Evolutionary conservation across 1,140 invertebrate genomes (phyloP).

Genomic region (Pomacea maculata): DNA sequence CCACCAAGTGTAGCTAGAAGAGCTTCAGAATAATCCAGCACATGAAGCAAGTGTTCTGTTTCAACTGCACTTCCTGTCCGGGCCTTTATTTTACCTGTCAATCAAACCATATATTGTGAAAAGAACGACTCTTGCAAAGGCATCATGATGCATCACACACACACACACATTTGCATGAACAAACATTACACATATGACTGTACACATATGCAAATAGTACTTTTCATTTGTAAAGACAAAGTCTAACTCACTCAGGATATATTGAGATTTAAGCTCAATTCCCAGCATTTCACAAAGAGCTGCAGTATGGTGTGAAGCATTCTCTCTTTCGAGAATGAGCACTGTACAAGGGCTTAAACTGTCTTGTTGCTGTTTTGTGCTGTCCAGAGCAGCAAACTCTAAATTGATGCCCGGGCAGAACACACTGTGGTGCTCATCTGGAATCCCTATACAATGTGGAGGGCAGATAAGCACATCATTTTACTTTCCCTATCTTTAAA

Average conservation of each 20-base stretch:
- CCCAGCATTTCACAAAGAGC: constrained; percentile 60
- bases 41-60: constrained; percentile 54
- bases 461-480: not conserved
- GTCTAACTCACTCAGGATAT: constrained; percentile 41
- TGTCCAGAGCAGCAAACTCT: constrained; percentile 26
- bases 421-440: constrained; percentile 16
- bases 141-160: not conserved
- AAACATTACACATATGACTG: too few relatives aligned
- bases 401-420: constrained; percentile 44
- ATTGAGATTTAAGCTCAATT: constrained; percentile 53
- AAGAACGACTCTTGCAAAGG: too few relatives aligned
- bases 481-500: not conserved
- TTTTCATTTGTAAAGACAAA: not conserved
- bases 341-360: constrained; percentile 47
- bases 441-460: constrained; percentile 39
- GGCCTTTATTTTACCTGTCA: constrained; percentile 44
- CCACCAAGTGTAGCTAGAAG: constrained; percentile 50
- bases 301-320: constrained; percentile 55
- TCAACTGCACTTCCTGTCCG: constrained; percentile 29
- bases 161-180: too few relatives aligned
- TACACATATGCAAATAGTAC: too few relatives aligned
- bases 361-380: constrained; percentile 38
- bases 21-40: constrained; percentile 47
- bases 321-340: constrained; percentile 56
- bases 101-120: not conserved